A percentile compares a stretch with the other conserved stretches of the same genome.
Evolutionary conservation across 2,888 invertebrate species (phyloP).

Genomic region (Mythimna vitellina): DNA sequence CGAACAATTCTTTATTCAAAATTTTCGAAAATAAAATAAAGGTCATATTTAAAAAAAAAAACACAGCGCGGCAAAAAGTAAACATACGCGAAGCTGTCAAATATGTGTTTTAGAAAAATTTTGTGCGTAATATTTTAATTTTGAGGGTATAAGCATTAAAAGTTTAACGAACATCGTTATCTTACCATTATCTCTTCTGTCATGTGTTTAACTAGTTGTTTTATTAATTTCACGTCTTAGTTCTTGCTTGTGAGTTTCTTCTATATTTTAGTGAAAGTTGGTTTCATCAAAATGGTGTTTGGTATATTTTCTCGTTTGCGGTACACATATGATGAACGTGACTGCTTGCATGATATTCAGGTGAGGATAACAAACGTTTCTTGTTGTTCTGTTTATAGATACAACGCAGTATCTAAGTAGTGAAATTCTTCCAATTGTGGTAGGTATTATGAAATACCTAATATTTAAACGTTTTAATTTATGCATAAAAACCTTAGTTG

Average conservation of each 20-base stretch:
- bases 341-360: slow-evolving; percentile 72
- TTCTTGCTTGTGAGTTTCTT: slow-evolving; percentile 59
- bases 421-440: not conserved
- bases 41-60: slow-evolving; percentile 10
- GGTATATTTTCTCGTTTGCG: slow-evolving; percentile 82
- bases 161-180: slow-evolving; percentile 16
- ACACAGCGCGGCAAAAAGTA: slow-evolving; percentile 6
- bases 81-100: slow-evolving; percentile 47
- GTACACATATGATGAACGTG: slow-evolving; percentile 82
- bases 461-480: not conserved
- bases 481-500: not conserved
- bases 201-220: slow-evolving; percentile 61
- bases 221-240: slow-evolving; percentile 43
- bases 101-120: slow-evolving; percentile 1
- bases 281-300: slow-evolving; percentile 81
- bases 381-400: slow-evolving; percentile 2
- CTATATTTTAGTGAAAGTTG: slow-evolving; percentile 60
- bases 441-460: not conserved
- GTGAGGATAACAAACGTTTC: slow-evolving; percentile 65
- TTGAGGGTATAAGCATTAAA: slow-evolving; percentile 54
- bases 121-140: slow-evolving; percentile 10
- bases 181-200: slow-evolving; percentile 49
- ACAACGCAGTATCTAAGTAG: not conserved
- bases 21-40: not conserved
- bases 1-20: slow-evolving; percentile 23